phyloP scores from a whole-genome alignment of 2,797 vertebrate species.

The Merluccius polli region DNA sequence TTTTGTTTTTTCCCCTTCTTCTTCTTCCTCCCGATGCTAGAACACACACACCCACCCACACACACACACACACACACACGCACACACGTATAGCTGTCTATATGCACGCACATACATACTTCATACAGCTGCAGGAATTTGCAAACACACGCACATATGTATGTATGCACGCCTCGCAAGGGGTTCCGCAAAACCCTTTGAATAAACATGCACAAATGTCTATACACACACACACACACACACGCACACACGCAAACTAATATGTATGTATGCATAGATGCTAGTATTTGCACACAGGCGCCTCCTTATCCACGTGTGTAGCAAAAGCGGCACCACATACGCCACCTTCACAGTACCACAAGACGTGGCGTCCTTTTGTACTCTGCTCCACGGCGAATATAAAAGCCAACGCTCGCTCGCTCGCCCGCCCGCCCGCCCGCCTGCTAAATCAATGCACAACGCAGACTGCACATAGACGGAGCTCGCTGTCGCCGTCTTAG shows the following conservation, averaged over 20 bases:
- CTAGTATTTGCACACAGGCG: not conserved
- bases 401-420: slow-evolving; percentile 26
- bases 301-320: not conserved
- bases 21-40: not conserved
- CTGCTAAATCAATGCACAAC: slow-evolving; percentile 44
- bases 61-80: not conserved
- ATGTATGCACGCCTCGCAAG: too few species aligned
- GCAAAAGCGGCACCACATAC: not conserved
- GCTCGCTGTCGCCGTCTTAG: not conserved
- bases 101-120: not conserved
- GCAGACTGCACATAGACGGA: slow-evolving; percentile 2
- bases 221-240: slow-evolving; percentile 7
- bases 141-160: too few species aligned
- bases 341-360: not conserved
- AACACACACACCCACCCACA: slow-evolving; percentile 19
- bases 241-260: not conserved
- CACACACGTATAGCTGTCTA: not conserved
- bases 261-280: not conserved
- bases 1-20: not conserved
- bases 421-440: slow-evolving; percentile 30
- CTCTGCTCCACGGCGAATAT: not conserved
- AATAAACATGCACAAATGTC: slow-evolving; percentile 27
- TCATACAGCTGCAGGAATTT: not conserved
- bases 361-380: not conserved
- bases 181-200: not conserved